Evolutionary conservation across 2,113 vertebrate genomes (phyloP).

Genomic region (Platysteira castanea): DNA sequence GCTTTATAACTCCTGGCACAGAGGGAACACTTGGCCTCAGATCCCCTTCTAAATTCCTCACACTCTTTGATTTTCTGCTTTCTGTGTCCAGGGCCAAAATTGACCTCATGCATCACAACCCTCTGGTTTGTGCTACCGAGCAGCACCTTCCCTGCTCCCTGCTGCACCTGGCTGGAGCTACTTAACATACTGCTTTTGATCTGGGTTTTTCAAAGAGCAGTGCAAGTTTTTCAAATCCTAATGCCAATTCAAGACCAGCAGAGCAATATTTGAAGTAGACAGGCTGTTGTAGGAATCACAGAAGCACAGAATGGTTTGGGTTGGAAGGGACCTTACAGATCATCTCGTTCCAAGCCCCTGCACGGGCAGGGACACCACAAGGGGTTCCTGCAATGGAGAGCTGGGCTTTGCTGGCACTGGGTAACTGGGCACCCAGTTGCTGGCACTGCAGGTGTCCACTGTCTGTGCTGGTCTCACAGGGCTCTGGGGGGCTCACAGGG

Average conservation of each 20-base stretch:
- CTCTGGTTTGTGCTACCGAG: background rate
- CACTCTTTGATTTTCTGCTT: background rate
- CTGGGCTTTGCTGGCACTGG: background rate
- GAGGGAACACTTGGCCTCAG: background rate
- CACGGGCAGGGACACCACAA: background rate
- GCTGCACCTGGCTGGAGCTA: background rate
- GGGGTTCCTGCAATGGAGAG: background rate
- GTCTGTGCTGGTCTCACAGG: background rate
- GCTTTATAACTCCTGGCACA: background rate
- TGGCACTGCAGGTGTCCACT: background rate
- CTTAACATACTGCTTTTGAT: background rate
- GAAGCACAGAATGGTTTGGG: background rate
- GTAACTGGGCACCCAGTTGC: background rate
- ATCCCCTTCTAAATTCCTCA: slow-evolving; percentile 4
- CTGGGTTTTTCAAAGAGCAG: background rate
- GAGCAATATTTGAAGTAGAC: background rate
- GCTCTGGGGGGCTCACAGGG: background rate
- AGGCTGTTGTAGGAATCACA: background rate
- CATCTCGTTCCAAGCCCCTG: background rate
- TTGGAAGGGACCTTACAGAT: background rate
- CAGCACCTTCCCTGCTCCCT: background rate
- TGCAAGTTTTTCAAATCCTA: background rate
- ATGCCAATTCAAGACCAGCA: rapidly evolving
- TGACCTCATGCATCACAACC: background rate
- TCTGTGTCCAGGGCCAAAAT: background rate